Conservation (phyloP, 2,888 invertebrate genomes). For the Phytoseiulus persimilis region DNA sequence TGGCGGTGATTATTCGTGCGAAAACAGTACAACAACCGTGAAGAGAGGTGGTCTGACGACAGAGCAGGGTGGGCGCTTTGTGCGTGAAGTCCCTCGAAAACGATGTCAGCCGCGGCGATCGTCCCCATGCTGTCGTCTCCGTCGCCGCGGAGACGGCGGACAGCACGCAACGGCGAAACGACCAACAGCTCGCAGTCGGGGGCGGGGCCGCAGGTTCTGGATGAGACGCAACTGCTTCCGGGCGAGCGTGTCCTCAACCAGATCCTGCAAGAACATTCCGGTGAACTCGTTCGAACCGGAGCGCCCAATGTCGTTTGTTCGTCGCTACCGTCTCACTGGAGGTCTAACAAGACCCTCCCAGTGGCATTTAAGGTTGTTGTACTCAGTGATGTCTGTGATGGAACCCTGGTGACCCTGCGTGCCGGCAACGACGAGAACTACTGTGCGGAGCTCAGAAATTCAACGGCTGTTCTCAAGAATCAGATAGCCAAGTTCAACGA, state of each 20-base stretch:
- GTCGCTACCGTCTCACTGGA: constrained; percentile 88
- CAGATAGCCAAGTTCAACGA: constrained; percentile 97
- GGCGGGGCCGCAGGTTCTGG: constrained; percentile 13
- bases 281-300: constrained; percentile 78
- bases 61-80: no score
- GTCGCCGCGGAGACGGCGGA: constrained; percentile 22
- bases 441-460: constrained; percentile 84
- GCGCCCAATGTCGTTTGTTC: constrained; percentile 93
- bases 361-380: constrained; percentile 59
- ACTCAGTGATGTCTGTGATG: constrained; percentile 82
- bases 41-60: neutral
- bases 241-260: constrained; percentile 71
- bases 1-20: neutral
- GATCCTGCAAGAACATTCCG: constrained; percentile 61
- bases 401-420: constrained; percentile 80
- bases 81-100: neutral
- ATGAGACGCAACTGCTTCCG: constrained; percentile 50
- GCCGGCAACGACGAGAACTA: constrained; percentile 97
- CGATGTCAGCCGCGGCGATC: constrained; percentile 27
- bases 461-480: constrained; percentile 88
- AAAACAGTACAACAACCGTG: neutral
- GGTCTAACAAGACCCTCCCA: constrained; percentile 62
- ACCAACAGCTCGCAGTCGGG: neutral
- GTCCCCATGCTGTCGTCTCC: constrained; percentile 33
- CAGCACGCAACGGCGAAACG: neutral